Evolutionary conservation across 2,113 vertebrate genomes (phyloP).

Genomic region (Perca flavescens): DNA sequence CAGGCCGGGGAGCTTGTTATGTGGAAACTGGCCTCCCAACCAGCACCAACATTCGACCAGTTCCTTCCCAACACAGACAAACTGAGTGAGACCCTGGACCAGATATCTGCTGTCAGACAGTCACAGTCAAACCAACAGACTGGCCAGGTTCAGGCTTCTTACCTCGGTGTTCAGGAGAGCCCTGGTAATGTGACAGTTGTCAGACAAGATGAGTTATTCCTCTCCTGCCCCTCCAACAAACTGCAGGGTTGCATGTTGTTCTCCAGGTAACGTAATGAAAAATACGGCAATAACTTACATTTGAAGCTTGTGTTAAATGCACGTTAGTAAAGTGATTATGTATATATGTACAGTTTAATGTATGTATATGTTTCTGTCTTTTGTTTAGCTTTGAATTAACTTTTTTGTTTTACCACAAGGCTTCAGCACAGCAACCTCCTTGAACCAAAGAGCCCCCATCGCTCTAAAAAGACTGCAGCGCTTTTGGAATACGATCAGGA

Average conservation of each 20-base stretch:
- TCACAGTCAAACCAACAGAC: slow-evolving; percentile 23
- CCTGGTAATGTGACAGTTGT: slow-evolving; percentile 45
- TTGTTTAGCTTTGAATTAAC: background rate
- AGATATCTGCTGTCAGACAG: slow-evolving; percentile 3
- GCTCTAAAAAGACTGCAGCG: slow-evolving; percentile 6
- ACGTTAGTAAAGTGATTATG: background rate
- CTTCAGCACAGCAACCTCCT: slow-evolving; percentile 55
- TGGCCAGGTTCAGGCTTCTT: background rate
- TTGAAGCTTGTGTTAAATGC: background rate
- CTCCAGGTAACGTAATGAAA: slow-evolving; percentile 72
- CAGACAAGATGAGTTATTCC: slow-evolving; percentile 79
- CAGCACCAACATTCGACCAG: slow-evolving; percentile 48
- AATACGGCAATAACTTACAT: background rate
- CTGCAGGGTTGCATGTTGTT: slow-evolving; percentile 66
- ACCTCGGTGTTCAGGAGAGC: slow-evolving; percentile 18
- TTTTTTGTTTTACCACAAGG: slow-evolving; percentile 40
- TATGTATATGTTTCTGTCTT: background rate
- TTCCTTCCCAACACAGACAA: slow-evolving; percentile 10
- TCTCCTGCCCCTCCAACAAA: slow-evolving; percentile 74
- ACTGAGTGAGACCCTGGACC: slow-evolving; percentile 16
- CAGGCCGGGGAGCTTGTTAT: slow-evolving; percentile 79
- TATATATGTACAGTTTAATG: background rate
- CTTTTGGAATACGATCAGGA: slow-evolving; percentile 39
- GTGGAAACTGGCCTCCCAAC: slow-evolving; percentile 77
- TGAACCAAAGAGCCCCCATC: slow-evolving; percentile 46